Evolutionary conservation across 2,113 vertebrate genomes (phyloP).

Genomic region (Rhinolophus sinicus): DNA sequence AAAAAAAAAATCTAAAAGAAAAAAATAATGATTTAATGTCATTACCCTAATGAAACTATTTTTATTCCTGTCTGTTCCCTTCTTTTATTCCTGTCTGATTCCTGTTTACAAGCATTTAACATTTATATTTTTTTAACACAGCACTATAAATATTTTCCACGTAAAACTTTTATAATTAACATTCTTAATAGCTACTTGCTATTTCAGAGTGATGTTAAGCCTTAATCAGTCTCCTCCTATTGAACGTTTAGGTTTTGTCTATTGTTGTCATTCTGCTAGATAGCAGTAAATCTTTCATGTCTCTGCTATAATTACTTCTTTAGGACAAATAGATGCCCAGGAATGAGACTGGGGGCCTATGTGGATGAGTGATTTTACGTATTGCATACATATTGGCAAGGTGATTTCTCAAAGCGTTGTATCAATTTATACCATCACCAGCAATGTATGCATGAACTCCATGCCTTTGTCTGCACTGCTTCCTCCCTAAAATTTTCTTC

Average conservation of each 20-base stretch:
- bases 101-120: neutral
- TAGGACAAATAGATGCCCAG: neutral
- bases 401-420: neutral
- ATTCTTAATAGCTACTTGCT: neutral
- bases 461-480: neutral
- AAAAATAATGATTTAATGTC: neutral
- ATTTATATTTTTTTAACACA: neutral
- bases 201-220: neutral
- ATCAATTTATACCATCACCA: neutral
- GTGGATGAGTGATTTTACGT: neutral
- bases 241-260: neutral
- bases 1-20: neutral
- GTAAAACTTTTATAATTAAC: neutral
- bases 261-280: neutral
- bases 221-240: neutral
- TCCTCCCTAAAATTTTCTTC: neutral
- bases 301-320: neutral
- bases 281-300: neutral
- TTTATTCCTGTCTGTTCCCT: neutral
- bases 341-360: neutral
- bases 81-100: neutral
- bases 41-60: neutral
- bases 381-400: neutral
- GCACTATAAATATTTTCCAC: neutral
- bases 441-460: neutral